Evolutionary conservation across 2,888 invertebrate species (phyloP).

Genomic region (Dicyrtomina minuta): DNA sequence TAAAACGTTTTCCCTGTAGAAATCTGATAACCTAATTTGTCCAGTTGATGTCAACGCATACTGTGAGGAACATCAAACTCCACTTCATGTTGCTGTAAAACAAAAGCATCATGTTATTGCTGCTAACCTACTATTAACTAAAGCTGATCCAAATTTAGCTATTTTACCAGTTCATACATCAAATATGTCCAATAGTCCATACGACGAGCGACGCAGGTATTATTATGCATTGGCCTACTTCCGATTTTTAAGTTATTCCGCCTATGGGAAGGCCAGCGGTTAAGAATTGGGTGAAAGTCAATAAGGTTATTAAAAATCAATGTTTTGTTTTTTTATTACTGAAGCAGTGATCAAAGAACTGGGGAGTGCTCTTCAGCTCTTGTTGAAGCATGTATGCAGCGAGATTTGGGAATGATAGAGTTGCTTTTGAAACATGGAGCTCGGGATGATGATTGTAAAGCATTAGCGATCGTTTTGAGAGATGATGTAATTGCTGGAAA

Average conservation of each 20-base stretch:
- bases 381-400: slow-evolving; percentile 69
- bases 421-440: slow-evolving; percentile 78
- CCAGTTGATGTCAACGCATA: slow-evolving; percentile 74
- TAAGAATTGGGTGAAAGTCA: too few relatives aligned
- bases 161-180: slow-evolving; percentile 58
- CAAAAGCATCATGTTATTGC: slow-evolving; percentile 73
- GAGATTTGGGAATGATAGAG: slow-evolving; percentile 71
- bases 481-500: slow-evolving; percentile 77
- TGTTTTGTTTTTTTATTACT: not conserved
- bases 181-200: slow-evolving; percentile 12
- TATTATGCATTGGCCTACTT: too few relatives aligned
- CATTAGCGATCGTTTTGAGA: slow-evolving; percentile 73
- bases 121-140: slow-evolving; percentile 69
- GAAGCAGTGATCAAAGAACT: too few relatives aligned
- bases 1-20: too few relatives aligned
- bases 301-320: too few relatives aligned
- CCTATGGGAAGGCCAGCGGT: too few relatives aligned
- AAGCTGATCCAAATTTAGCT: slow-evolving; percentile 75
- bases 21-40: slow-evolving; percentile 60
- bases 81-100: slow-evolving; percentile 78
- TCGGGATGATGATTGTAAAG: slow-evolving; percentile 80
- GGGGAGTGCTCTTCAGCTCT: slow-evolving; percentile 61
- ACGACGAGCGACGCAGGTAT: slow-evolving; percentile 3
- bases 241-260: too few relatives aligned
- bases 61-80: slow-evolving; percentile 76